Conservation (phyloP, 1,140 invertebrate genomes). For the Ruditapes philippinarum region DNA sequence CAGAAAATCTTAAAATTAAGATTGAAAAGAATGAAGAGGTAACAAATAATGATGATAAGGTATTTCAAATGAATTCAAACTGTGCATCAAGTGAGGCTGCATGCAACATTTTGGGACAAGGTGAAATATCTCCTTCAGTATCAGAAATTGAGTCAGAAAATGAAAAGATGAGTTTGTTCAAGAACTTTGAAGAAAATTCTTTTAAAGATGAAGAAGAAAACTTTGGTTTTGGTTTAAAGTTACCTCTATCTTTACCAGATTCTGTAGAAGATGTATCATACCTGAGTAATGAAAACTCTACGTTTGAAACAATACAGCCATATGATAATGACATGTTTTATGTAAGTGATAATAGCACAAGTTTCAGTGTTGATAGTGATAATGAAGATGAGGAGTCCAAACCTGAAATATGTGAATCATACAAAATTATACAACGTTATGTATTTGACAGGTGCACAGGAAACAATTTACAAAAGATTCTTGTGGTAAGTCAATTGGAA, state of each 20-base stretch:
- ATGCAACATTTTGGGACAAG: no score
- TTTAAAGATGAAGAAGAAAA: no score
- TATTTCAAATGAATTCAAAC: no score
- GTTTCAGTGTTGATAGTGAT: background rate
- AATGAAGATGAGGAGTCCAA: background rate
- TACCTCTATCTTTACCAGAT: background rate
- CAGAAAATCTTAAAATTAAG: no score
- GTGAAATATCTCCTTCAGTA: no score
- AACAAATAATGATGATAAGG: no score
- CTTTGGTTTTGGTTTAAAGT: no score
- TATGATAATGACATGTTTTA: background rate
- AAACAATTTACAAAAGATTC: background rate
- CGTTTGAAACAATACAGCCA: background rate
- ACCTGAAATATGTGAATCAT: background rate
- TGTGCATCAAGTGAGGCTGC: no score
- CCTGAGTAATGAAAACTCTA: background rate
- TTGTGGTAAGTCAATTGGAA: constrained; percentile 33
- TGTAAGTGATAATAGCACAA: background rate
- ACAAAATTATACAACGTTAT: background rate
- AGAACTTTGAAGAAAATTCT: no score
- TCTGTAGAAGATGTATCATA: background rate
- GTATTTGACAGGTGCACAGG: background rate
- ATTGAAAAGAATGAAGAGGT: no score
- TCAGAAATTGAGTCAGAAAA: no score
- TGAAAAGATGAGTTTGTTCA: no score